Percentiles rank a stretch among this genome's conserved stretches.
These are phyloP conservation scores for Antheraea yamamai DNA, from an alignment of 2,888 invertebrate genomes.

Conservation along the genomic window DNA sequence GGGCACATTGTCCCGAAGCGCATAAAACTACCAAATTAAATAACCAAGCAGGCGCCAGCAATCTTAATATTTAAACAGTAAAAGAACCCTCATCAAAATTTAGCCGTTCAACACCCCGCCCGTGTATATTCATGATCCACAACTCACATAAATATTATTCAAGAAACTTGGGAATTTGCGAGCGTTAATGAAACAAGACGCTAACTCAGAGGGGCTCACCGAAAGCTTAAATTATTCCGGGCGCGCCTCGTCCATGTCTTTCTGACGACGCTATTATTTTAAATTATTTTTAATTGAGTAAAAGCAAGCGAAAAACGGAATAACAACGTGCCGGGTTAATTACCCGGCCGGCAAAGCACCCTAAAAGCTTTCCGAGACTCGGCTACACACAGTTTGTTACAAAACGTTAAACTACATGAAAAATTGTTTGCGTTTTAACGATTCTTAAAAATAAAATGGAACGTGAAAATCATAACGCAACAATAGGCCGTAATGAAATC, in stretches of 20 bases:
- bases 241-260: slow-evolving; percentile 57
- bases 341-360: slow-evolving; percentile 58
- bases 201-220: slow-evolving; percentile 60
- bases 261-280: slow-evolving; percentile 69
- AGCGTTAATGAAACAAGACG: slow-evolving; percentile 75
- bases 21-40: slow-evolving; percentile 62
- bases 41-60: slow-evolving; percentile 33
- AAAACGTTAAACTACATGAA: slow-evolving; percentile 57
- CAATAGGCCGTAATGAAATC: slow-evolving; percentile 74
- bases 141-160: slow-evolving; percentile 69
- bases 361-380: slow-evolving; percentile 57
- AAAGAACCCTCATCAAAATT: slow-evolving; percentile 51
- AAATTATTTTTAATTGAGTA: slow-evolving; percentile 79
- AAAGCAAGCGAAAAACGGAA: slow-evolving; percentile 70
- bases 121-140: slow-evolving; percentile 68
- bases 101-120: slow-evolving; percentile 49
- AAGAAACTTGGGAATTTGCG: slow-evolving; percentile 47
- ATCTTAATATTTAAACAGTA: slow-evolving; percentile 47
- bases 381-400: slow-evolving; percentile 41
- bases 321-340: slow-evolving; percentile 66
- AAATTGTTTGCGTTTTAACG: slow-evolving; percentile 57
- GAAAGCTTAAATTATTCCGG: slow-evolving; percentile 67
- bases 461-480: slow-evolving; percentile 71
- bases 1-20: slow-evolving; percentile 34
- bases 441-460: slow-evolving; percentile 65